A percentile compares a stretch with the other conserved stretches of the same genome.
Evolutionary conservation across 2,888 invertebrate species (phyloP).

Genomic region (Quadriops clusia): DNA sequence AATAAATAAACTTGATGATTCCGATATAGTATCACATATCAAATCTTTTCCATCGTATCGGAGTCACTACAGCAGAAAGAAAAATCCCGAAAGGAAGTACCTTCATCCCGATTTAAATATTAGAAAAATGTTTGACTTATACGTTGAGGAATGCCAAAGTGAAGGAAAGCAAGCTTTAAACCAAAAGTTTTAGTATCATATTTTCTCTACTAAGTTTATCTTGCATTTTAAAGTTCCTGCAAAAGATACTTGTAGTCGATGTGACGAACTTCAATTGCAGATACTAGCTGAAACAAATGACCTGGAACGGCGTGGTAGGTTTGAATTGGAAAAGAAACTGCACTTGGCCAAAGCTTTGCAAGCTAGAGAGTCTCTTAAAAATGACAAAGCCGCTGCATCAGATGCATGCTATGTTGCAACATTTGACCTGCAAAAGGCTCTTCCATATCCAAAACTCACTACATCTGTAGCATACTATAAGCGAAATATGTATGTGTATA

Average conservation of each 20-base stretch:
- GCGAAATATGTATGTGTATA: conserved; percentile 17
- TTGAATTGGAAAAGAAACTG: conserved; percentile 10
- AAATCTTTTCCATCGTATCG: conserved; percentile 7
- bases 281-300: no score
- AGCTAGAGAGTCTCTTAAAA: no score
- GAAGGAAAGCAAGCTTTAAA: conserved; percentile 9
- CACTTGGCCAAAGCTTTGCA: no score
- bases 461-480: conserved; percentile 10
- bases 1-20: conserved; percentile 8
- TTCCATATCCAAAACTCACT: conserved; percentile 10
- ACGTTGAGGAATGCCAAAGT: conserved; percentile 12
- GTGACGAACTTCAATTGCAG: conserved; percentile 11
- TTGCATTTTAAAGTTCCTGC: conserved; percentile 10
- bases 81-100: conserved; percentile 9
- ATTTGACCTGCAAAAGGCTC: conserved; percentile 7
- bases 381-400: no score
- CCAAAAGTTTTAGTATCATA: conserved; percentile 8
- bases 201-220: conserved; percentile 14
- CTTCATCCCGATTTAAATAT: conserved; percentile 11
- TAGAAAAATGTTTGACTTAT: conserved; percentile 11
- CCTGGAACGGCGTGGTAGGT: conserved; percentile 3
- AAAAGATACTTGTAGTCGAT: conserved; percentile 8
- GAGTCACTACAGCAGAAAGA: conserved; percentile 11
- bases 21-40: conserved; percentile 7
- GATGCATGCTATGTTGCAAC: conserved; percentile 9